Evolutionary conservation across 2,113 vertebrate genomes (phyloP), one percentile per base, ranked within the genome.

Genomic region (Xiphophorus couchianus): DNA sequence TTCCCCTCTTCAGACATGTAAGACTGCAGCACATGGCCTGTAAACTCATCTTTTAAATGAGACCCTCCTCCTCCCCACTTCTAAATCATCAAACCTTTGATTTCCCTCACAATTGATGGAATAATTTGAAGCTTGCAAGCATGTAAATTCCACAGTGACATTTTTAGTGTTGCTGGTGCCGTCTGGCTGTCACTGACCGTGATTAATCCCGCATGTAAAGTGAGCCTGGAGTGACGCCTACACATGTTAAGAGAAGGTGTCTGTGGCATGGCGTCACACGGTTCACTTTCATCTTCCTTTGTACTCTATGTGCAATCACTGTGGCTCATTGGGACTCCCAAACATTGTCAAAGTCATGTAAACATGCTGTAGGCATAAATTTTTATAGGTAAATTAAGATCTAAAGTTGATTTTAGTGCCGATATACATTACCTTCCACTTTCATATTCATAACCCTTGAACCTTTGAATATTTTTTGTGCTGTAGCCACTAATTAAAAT

Each of bases 1-100:
- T 99, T 61, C 97, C 97, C 0, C 88, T 96, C 85, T 93, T 99
- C 88, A 95, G 78, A 94, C 93, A 95, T 15, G 97, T 98, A 90
- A 95, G 96, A 86, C 66, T 13, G n/a, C 54, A 15, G 5, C 54
- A 66, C 67, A 31, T 27, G 62, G 29, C 37, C 70, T 62, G 60
- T 29, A 65, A 82, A 78, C 74, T 73, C 66, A 28, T 73, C 74
- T 33, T 77, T 67, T 13, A 77, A 85, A 84, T 48, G 63, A 58
- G 51, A 42, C 27, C 67, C 44, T 4, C n/a, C 37, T 60, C n/a
- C 12, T 33, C 65, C 30, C 66, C 70, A 65, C 75, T 83, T 81
- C 71, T 72, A 80, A 86, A 76, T 75, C 84, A 84, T 85, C 85
- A 80, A 64, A 74, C 78, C 88, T 86, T 82, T 89, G 82, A 84